Base-by-base conservation (phyloP, 64 coral and sea anemone genomes). In the Orbicella faveolata region DNA sequence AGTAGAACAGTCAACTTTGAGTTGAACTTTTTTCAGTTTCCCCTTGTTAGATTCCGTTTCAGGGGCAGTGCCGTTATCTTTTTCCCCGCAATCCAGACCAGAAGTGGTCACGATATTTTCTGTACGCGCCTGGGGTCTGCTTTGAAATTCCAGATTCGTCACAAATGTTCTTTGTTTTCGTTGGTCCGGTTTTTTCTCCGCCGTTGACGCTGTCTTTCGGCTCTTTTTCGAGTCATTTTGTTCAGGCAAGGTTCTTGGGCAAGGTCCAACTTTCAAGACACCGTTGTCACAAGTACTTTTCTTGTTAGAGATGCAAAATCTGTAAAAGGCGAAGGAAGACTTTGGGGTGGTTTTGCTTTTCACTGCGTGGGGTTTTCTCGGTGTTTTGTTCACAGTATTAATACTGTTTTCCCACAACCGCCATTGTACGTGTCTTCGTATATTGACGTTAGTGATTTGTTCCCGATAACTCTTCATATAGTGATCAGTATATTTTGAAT, bases 261-360 rank as follows among this genome's bases (percentile, higher is more conserved):
- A 91, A 75, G 89, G 80, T 9, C 80, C 89, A 48, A 91, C 89
- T 91, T 67, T 91, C 64, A 91, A 77, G 16, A 48, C 36, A 1
- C 81, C 73, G 23, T 10, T 25, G 26, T 72, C 36, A 52, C n/a
- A 76, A 48, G 52, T 11, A 44, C 23, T 26, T 55, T 21, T 91
- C 51, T 76, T 10, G 13, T 66, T 76, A 1, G 89, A 75, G 36
- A 77, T 91, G 16, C 74, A 55, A 37, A 84, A 67, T 18, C 80
- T 75, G 73, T 76, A 75, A n/a, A 84, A 39, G 6, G 82, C 15
- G 30, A 72, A 68, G 19, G 82, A 85, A 0, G 64, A 34, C 21
- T 52, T 73, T 2, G 36, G 82, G 4, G 52, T 70, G 65, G 21
- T 66, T 72, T 6, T 73, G 36, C 63, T 25, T 36, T 75, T 83